Base-by-base conservation (phyloP, 2,113 vertebrate genomes). In the Colinus virginianus region DNA sequence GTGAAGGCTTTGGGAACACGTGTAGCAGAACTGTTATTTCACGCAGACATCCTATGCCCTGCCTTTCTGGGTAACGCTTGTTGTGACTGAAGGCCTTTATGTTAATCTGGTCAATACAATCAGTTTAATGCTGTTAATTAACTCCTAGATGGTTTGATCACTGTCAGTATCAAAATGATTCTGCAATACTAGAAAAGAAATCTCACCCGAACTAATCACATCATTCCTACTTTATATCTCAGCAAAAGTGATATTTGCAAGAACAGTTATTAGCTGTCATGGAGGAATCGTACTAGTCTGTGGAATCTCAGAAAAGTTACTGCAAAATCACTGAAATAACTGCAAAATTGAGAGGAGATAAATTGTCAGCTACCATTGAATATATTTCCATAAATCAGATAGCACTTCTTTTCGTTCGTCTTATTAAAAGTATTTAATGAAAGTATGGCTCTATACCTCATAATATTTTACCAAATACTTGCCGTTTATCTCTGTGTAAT, bases 381-480 rank as follows among this genome's bases (percentile, higher is more conserved):
- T 76, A 23, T 49, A 14, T 86, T 84, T 90, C 49, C 72, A 69
- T 91, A 76, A 81, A 88, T 91, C 56, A 88, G 43, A 42, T 61
- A 45, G 1, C 11, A 15, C 20, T 68, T 83, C 26, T 62, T 83
- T 83, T 59, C 21, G 46, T 45, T 83, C 46, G 15, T 59, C 28
- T 59, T 88, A 30, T 68, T 7, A 55, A 70, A 78, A 78, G 66
- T 74, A 23, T 80, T 81, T 8, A 28, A 72, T 62, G 74, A 88
- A 91, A 66, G 32, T 43, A 16, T 3, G 5, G 7, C 51, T 90
- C 48, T 48, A 0, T 56, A 40, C 21, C 38, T 19, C 17, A 40
- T 67, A 90, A 61, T 75, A 78, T 78, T 91, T 56, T 90, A 66
- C 19, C 12, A 42, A 72, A 53, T 63, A 10, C 8, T 64, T 88